Conservation (phyloP, 2,797 vertebrate genomes). For the Thunnus albacares region DNA sequence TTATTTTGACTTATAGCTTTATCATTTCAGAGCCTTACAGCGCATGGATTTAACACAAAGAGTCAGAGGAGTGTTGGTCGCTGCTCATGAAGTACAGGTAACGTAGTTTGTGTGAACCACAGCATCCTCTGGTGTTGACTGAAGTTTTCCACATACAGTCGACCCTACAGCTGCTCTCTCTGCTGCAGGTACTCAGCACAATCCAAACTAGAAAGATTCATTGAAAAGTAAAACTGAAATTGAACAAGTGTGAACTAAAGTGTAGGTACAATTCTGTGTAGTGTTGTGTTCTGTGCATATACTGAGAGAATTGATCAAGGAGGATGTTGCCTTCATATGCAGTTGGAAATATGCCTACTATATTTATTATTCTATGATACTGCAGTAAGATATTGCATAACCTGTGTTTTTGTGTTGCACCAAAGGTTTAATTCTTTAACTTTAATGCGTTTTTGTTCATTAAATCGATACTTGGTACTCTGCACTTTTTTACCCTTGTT, state of each 20-base stretch:
- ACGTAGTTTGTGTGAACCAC: conserved; percentile 37
- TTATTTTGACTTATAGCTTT: not conserved
- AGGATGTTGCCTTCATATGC: not conserved
- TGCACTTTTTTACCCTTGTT: not conserved
- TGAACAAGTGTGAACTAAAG: not conserved
- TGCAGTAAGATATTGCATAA: not conserved
- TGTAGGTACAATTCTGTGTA: too few relatives aligned
- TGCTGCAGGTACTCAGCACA: not conserved
- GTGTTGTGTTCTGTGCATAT: not conserved
- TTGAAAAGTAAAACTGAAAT: not conserved
- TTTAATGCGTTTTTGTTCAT: not conserved
- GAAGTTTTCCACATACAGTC: not conserved
- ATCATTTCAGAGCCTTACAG: not conserved
- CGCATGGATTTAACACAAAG: not conserved
- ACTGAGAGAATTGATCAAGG: not conserved
- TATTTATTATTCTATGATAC: not conserved
- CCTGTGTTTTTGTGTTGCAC: not conserved
- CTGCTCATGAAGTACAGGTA: not conserved
- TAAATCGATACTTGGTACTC: not conserved
- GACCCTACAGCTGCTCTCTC: not conserved
- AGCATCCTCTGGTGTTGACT: conserved; percentile 71
- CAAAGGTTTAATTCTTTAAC: too few relatives aligned
- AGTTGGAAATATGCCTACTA: too few relatives aligned
- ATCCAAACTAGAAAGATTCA: not conserved
- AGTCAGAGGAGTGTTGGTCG: not conserved